These are phyloP conservation scores for Diadegma fenestrale DNA, from an alignment of 2,888 invertebrate genomes.

Conservation along the genomic window DNA sequence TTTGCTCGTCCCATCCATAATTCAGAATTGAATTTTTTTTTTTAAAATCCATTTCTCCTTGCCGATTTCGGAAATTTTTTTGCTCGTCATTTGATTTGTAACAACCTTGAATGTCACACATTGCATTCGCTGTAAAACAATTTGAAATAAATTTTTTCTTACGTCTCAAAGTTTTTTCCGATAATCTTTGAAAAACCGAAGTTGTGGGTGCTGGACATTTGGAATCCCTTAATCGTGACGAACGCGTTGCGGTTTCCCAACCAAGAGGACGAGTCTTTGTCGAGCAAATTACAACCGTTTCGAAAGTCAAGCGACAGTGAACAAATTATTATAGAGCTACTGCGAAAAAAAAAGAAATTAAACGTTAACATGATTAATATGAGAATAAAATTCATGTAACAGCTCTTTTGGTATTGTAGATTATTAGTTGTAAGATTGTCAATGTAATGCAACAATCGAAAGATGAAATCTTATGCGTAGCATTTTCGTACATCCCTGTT, in stretches of 20 bases:
- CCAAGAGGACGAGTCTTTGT: not conserved
- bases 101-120: not conserved
- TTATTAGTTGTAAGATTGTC: not conserved
- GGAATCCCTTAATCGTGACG: not conserved
- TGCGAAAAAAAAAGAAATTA: not conserved
- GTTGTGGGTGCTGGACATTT: not conserved
- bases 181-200: not conserved
- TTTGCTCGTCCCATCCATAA: not conserved
- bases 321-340: slow-evolving; percentile 4
- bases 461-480: not conserved
- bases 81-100: not conserved
- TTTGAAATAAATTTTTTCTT: not conserved
- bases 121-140: not conserved
- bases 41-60: not conserved
- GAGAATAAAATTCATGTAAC: not conserved
- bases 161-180: not conserved
- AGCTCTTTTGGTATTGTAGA: not conserved
- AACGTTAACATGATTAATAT: not conserved
- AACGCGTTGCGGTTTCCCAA: not conserved
- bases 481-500: not conserved
- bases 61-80: not conserved
- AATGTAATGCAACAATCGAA: not conserved
- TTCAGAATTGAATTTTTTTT: not conserved
- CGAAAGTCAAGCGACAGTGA: not conserved
- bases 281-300: not conserved